Percentiles rank a stretch among this genome's conserved stretches.
These are phyloP conservation scores for Ochotona princeps DNA, from an alignment of 2,113 vertebrate species.

Conservation along the genomic window DNA sequence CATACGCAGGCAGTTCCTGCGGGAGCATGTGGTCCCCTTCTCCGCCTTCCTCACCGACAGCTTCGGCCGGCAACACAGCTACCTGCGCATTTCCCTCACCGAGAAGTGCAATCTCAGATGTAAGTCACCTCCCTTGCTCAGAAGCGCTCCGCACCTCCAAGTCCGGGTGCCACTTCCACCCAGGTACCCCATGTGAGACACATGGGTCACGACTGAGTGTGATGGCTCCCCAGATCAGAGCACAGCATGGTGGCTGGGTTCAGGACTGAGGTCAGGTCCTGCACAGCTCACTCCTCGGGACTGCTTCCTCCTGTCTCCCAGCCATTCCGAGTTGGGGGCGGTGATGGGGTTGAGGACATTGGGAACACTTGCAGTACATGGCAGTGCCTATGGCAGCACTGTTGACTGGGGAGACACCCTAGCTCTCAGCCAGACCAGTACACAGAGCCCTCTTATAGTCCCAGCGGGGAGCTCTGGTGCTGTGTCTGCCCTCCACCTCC, in stretches of 20 bases:
- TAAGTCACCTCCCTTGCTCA: slow-evolving; percentile 84
- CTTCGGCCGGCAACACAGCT: slow-evolving; percentile 94
- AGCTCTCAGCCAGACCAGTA: background rate
- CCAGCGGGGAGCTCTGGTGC: background rate
- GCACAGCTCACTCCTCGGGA: background rate
- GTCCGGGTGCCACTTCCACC: background rate
- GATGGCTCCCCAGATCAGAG: background rate
- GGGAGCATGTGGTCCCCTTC: slow-evolving; percentile 86
- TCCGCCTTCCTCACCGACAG: slow-evolving; percentile 93
- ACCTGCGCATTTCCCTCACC: slow-evolving; percentile 96
- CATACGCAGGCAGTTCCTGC: slow-evolving; percentile 80
- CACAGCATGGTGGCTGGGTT: background rate
- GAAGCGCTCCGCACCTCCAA: background rate
- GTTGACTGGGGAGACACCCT: background rate
- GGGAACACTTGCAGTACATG: background rate
- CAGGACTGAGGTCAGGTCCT: background rate
- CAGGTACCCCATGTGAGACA: background rate
- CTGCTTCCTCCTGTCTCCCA: background rate
- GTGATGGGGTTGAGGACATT: background rate
- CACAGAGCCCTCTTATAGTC: background rate
- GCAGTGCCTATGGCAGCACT: background rate
- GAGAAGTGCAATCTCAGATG: slow-evolving; percentile 99
- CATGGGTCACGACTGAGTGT: background rate
- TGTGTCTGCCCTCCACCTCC: background rate
- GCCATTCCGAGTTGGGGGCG: background rate